Base-by-base conservation (phyloP, 1,140 invertebrate genomes). In the Drosophila suzukii region DNA sequence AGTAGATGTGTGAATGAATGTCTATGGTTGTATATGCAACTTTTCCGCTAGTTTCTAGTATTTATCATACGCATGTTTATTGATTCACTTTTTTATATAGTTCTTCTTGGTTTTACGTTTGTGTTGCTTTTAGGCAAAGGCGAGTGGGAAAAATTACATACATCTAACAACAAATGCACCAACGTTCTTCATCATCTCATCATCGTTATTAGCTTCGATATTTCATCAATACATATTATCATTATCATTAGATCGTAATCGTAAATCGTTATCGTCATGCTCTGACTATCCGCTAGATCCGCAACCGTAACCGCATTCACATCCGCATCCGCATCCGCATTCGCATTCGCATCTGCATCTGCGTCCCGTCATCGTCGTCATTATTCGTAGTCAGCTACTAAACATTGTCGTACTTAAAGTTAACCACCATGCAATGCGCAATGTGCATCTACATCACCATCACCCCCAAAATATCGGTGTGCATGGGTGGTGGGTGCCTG, bases 91-190 rank as follows among this genome's bases (percentile, higher is more conserved):
- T 71, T 50, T 56, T 65, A 32, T 67, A 41, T 75, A 54, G 46
- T 61, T 57, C 49, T 50, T 58, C 11, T 51, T 41, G 36, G 15
- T 67, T 39, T 43, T 24, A 30, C 10, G 32, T 73, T 55, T 75
- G 58, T 65, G 81, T 84, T 84, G 81, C 81, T 76, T 86, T 57
- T 83, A 83, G 83, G 84, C 83, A 86, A 88, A 86, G 83, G 83
- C 83, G 83, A 81, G 76, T 88, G 81, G 83, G 83, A 76, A 78
- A 86, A 88, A 89, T 89, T 88, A 83, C 80, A 88, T 86, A 86
- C 72, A 86, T 86, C 79, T 86, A 86, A 86, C 83, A 86, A 86
- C 83, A 86, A 86, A 86, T 86, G 83, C 83, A 86, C 83, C 83
- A 86, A 88, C 82, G 73, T 76, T 67, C 38, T 59, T 78, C 65